Conservation (phyloP, 2,888 invertebrate species). For the Melanostoma scalare region DNA sequence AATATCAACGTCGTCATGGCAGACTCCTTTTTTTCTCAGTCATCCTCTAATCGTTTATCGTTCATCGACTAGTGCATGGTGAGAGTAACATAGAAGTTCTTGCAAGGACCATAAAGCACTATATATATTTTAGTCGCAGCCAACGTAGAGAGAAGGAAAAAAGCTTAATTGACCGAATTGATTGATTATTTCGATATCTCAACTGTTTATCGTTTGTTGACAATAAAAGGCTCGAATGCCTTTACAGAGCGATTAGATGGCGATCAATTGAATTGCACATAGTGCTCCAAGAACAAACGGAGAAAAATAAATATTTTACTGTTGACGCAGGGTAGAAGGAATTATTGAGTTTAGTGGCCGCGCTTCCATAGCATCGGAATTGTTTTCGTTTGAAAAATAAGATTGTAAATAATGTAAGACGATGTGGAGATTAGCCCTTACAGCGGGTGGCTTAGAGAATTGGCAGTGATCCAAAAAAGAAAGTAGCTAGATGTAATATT, state of each 20-base stretch:
- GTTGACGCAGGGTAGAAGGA: too few relatives aligned
- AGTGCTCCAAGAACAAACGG: constrained; percentile 26
- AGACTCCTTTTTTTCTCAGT: constrained; percentile 49
- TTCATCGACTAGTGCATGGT: constrained; percentile 53
- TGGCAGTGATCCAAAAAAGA: too few relatives aligned
- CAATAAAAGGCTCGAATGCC: constrained; percentile 73
- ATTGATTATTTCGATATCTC: constrained; percentile 73
- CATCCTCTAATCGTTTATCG: constrained; percentile 68
- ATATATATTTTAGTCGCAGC: constrained; percentile 11
- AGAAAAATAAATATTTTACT: constrained; percentile 11
- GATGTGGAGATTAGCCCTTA: too few relatives aligned
- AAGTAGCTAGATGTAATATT: too few relatives aligned
- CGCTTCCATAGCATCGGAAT: too few relatives aligned
- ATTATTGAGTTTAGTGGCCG: too few relatives aligned
- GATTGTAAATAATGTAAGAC: too few relatives aligned
- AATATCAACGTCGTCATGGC: constrained; percentile 45
- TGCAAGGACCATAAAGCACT: constrained; percentile 18
- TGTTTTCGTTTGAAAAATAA: too few relatives aligned
- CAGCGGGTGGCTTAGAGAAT: too few relatives aligned
- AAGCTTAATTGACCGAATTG: constrained; percentile 72
- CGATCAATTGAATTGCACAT: constrained; percentile 59
- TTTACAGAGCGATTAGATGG: constrained; percentile 66
- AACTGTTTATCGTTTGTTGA: constrained; percentile 73
- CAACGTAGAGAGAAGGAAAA: constrained; percentile 20
- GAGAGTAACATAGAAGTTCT: constrained; percentile 18